Conservation (phyloP, 2,888 invertebrate species). For the Chymomyza amoena region DNA sequence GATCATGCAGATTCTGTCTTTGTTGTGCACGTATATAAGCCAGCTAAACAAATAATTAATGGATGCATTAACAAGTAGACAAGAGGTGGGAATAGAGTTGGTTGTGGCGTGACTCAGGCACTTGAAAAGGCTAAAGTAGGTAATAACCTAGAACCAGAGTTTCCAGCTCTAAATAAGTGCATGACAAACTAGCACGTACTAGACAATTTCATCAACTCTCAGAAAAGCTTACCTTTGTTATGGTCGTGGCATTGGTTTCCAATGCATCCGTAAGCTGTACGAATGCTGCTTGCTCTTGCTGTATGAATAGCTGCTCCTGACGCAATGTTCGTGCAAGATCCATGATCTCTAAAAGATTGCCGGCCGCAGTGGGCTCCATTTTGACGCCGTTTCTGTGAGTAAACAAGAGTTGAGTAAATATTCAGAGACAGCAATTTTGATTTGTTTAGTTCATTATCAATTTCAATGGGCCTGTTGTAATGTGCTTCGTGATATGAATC, state of each 20-base stretch:
- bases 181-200: too few relatives aligned
- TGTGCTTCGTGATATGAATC: background rate
- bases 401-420: slow-evolving; percentile 2
- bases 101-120: slow-evolving; percentile 12
- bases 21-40: slow-evolving; percentile 95
- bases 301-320: slow-evolving; percentile 90
- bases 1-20: slow-evolving; percentile 87
- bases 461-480: slow-evolving; percentile 4
- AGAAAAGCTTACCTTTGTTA: slow-evolving; percentile 77
- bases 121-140: too few relatives aligned
- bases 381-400: slow-evolving; percentile 36
- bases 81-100: background rate
- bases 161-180: too few relatives aligned
- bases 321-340: slow-evolving; percentile 78
- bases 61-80: background rate
- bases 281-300: slow-evolving; percentile 90
- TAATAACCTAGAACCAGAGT: too few relatives aligned
- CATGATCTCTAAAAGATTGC: slow-evolving; percentile 78
- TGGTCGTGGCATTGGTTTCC: slow-evolving; percentile 80
- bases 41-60: slow-evolving; percentile 78
- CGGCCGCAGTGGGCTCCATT: slow-evolving; percentile 77
- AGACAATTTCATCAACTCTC: background rate
- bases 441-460: slow-evolving; percentile 1
- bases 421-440: background rate
- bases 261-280: slow-evolving; percentile 88